Base-by-base conservation (phyloP, 2,113 vertebrate species). In the Anolis carolinensis region DNA sequence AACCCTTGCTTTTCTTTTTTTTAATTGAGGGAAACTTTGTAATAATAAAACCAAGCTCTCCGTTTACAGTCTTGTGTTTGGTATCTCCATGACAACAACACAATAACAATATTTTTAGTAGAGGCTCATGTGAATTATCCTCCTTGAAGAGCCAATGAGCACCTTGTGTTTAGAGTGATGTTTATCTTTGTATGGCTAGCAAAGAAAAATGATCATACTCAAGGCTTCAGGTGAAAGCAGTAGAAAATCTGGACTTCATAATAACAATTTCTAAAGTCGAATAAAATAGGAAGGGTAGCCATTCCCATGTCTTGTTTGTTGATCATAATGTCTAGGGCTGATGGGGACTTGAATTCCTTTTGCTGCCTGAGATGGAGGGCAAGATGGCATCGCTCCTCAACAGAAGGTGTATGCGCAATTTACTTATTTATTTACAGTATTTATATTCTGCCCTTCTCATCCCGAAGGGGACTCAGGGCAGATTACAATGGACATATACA, bases 61-160 rank as follows among this genome's bases (percentile, higher is more conserved):
- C 75, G 77, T 80, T 88, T 88, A 68, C 44, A 55, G 9, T 50
- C 52, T 36, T 85, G 50, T 70, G 34, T 81, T 85, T 59, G 55
- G 34, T 52, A 39, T 88, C 82, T 34, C 87, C 71, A 62, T 81
- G 83, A n/a, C 63, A 85, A n/a, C 63, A 50, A n/a, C 63, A 50
- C 62, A 79, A 68, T 59, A 7, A 32, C 59, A 36, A 39, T 52
- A 36, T 65, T 80, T 74, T 76, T 76, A 30, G 62, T 34, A 77
- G 36, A 30, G 18, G 36, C 30, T 73, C 63, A 52, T 52, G 20
- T 30, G 32, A 68, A 62, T 68, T 13, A 23, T 50, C 67, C 36
- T 74, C 44, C 59, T 70, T 62, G 39, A 68, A 81, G 63, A 70
- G 68, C n/a, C 71, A 62, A 7, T 7, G 2, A 30, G 27, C 44